Conservation (phyloP, 2,888 invertebrate species). For the Protodeltote pygarga region DNA sequence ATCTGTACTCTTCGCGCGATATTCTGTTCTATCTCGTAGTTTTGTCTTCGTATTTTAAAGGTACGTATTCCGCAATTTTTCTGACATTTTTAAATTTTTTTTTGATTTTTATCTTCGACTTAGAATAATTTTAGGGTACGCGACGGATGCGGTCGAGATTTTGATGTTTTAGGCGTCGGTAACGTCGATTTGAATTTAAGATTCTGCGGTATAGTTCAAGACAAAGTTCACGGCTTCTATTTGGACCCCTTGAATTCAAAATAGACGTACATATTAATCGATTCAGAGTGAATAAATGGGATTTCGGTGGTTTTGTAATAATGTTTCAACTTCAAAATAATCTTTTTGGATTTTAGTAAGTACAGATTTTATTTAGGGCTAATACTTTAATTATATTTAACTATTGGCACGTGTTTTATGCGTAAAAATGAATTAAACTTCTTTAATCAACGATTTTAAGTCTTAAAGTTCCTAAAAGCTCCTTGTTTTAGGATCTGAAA, state of each 20-base stretch:
- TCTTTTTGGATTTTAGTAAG: background rate
- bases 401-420: background rate
- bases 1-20: slow-evolving; percentile 40
- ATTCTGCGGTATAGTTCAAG: slow-evolving; percentile 32
- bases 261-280: slow-evolving; percentile 17
- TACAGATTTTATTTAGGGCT: background rate
- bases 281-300: slow-evolving; percentile 23
- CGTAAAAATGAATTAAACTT: too few relatives aligned
- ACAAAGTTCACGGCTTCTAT: slow-evolving; percentile 27
- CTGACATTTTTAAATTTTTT: background rate
- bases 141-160: slow-evolving; percentile 11
- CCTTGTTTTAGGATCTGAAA: too few relatives aligned
- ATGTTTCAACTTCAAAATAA: background rate
- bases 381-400: background rate
- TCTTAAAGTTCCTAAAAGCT: too few relatives aligned
- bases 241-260: slow-evolving; percentile 28
- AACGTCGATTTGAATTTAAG: slow-evolving; percentile 35
- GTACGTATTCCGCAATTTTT: slow-evolving; percentile 27
- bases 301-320: background rate
- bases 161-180: slow-evolving; percentile 15
- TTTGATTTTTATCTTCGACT: background rate
- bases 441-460: too few relatives aligned
- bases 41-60: slow-evolving; percentile 39
- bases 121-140: slow-evolving; percentile 6
- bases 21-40: slow-evolving; percentile 28